Percentiles rank a stretch among this genome's conserved stretches.
phyloP scores from a whole-genome alignment of 2,113 vertebrate genomes.

The Forbesichthys papilliferus region DNA sequence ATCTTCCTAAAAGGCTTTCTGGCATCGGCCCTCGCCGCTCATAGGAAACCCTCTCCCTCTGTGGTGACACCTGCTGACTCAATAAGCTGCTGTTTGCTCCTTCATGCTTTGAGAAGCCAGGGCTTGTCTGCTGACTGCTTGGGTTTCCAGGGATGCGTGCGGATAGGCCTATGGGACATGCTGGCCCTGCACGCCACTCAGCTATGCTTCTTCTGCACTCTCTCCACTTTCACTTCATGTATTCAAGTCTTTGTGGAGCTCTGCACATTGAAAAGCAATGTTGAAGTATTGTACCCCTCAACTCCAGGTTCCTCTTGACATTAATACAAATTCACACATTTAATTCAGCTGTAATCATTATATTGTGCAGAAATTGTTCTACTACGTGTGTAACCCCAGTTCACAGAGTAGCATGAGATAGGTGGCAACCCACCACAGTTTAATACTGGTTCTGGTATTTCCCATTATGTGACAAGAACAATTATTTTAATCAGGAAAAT shows the following conservation, averaged over 20 bases:
- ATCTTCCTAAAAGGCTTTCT: slow-evolving; percentile 36
- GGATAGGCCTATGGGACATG: slow-evolving; percentile 1
- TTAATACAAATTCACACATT: too few relatives aligned
- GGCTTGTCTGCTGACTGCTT: slow-evolving; percentile 57
- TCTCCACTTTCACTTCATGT: slow-evolving; percentile 2
- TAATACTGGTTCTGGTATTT: too few relatives aligned
- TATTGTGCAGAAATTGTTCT: too few relatives aligned
- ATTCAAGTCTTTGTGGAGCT: slow-evolving; percentile 33
- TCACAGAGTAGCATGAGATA: too few relatives aligned
- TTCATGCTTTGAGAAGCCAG: slow-evolving; percentile 33
- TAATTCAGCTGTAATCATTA: too few relatives aligned
- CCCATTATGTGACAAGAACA: too few relatives aligned
- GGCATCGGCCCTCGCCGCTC: slow-evolving; percentile 22
- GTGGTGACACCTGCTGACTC: slow-evolving; percentile 46
- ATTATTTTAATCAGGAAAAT: too few relatives aligned
- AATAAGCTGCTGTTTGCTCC: slow-evolving; percentile 43
- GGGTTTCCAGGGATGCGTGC: slow-evolving; percentile 55
- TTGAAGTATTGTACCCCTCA: slow-evolving; percentile 41
- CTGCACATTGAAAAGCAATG: slow-evolving; percentile 31
- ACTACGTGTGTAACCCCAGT: too few relatives aligned
- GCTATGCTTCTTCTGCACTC: slow-evolving; percentile 29
- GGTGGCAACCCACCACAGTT: background rate
- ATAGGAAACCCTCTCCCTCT: slow-evolving; percentile 42
- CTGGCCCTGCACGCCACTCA: slow-evolving; percentile 44
- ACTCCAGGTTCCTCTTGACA: too few relatives aligned